Evolutionary conservation across 2,797 vertebrate species (phyloP), one percentile per base, ranked within the genome.

Genomic region (Microhierax caerulescens): DNA sequence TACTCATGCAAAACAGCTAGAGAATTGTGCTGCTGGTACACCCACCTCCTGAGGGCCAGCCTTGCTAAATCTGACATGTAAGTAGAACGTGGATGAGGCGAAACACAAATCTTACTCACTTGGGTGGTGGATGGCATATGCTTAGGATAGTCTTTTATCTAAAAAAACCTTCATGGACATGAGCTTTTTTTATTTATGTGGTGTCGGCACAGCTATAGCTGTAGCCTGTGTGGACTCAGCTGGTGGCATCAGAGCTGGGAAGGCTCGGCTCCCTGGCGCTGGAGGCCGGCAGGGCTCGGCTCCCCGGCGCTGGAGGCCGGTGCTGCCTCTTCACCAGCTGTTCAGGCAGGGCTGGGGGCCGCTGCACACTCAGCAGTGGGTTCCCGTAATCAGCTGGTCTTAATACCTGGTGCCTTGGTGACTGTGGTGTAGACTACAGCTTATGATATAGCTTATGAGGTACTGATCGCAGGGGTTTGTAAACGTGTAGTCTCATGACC

Each of bases 331-430:
- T 20, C 2, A 3, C 28, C 36, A 13, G 60, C 41, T n/a, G 27
- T 25, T 27, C 4, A 5, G 34, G 53, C 28, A 6, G 53, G 17
- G 18, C 1, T 10, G 25, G 61, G 13, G 37, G 53, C 79, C 7
- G 1, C 36, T 25, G 9, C 0, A 1, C 8, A 3, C 9, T 9
- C 28, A n/a, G 41, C 19, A 36, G 22, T 16, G 0, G 0, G 5
- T 51, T 24, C 19, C 56, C 2, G 0, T 22, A 0, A 18, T 13
- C 60, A 11, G 47, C 16, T 19, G 13, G 69, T 48, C 37, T 37
- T 9, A 2, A 0, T 28, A 13, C n/a, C 32, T 25, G 23, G 4
- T 32, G n/a, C 13, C 32, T 20, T 7, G 23, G 61, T 45, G 54
- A 15, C n/a, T 21, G n/a, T 13, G 30, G 27, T 25, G 7, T 4